A percentile compares a stretch with the other conserved stretches of the same genome.
Conservation (phyloP, 2,113 vertebrate species). For the Phyllostomus hastatus region DNA sequence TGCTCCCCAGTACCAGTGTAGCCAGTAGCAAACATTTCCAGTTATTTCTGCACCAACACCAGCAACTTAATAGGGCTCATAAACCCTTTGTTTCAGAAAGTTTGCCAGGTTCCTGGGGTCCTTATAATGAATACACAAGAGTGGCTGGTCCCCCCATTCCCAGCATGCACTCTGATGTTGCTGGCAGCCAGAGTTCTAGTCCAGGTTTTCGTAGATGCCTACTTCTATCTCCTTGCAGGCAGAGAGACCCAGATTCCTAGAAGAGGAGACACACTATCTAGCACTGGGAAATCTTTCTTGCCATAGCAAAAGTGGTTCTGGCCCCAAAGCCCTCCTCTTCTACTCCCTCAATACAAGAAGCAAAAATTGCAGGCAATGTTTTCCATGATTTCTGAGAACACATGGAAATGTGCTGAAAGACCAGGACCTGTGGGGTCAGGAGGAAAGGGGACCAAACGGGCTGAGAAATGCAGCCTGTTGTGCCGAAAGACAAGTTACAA, state of each 20-base stretch:
- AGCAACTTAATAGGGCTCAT: slow-evolving; percentile 73
- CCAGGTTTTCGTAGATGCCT: background rate
- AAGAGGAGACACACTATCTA: background rate
- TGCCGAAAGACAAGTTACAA: slow-evolving; percentile 72
- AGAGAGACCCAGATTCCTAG: background rate
- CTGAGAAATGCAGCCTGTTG: slow-evolving; percentile 69
- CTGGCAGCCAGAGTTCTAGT: background rate
- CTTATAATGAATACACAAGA: slow-evolving; percentile 50
- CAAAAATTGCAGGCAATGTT: slow-evolving; percentile 63
- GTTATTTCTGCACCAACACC: slow-evolving; percentile 74
- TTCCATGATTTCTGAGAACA: slow-evolving; percentile 39
- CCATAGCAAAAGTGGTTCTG: background rate
- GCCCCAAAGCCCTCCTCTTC: background rate
- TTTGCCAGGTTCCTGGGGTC: slow-evolving; percentile 77
- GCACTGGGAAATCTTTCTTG: background rate
- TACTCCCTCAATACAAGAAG: slow-evolving; percentile 15
- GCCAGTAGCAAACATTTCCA: slow-evolving; percentile 74
- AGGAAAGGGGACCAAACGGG: slow-evolving; percentile 22
- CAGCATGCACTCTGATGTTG: background rate
- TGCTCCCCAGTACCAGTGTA: slow-evolving; percentile 69
- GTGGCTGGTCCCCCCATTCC: background rate
- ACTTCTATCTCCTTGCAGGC: background rate
- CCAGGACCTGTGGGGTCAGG: background rate
- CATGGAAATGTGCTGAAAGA: background rate
- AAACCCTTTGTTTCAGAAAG: slow-evolving; percentile 71